Conservation (phyloP, 2,888 invertebrate genomes). For the Agriopis marginaria region DNA sequence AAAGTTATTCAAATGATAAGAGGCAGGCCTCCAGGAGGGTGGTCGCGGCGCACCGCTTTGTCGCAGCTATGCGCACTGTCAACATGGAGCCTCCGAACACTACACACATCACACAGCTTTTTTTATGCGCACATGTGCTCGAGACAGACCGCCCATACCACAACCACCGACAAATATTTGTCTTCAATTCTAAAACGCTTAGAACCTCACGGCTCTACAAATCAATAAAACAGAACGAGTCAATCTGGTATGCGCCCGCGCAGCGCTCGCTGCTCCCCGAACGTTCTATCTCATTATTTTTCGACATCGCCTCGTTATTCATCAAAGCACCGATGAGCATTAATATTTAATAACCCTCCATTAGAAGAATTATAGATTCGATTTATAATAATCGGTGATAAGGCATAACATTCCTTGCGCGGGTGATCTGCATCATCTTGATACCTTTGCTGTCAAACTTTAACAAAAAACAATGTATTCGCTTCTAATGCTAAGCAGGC, state of each 20-base stretch:
- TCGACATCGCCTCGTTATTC: conserved; percentile 32
- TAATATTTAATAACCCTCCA: conserved; percentile 50
- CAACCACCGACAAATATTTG: conserved; percentile 81
- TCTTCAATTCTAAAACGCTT: conserved; percentile 81
- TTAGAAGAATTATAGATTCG: conserved; percentile 51
- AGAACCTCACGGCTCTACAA: conserved; percentile 69
- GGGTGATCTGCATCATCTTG: conserved; percentile 68
- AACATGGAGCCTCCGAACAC: conserved; percentile 72
- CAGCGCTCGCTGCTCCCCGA: conserved; percentile 39
- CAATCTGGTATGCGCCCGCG: conserved; percentile 55
- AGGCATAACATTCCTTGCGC: conserved; percentile 61
- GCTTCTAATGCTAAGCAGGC: conserved; percentile 74
- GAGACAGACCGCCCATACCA: conserved; percentile 74
- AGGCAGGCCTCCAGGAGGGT: conserved; percentile 61
- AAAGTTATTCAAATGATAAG: conserved; percentile 61
- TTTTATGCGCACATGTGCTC: conserved; percentile 79
- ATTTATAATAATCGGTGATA: conserved; percentile 62
- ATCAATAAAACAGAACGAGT: conserved; percentile 71
- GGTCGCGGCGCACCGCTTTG: conserved; percentile 68
- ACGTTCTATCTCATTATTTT: conserved; percentile 43
- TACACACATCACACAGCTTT: conserved; percentile 75
- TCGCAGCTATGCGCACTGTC: conserved; percentile 82
- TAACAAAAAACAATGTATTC: conserved; percentile 79
- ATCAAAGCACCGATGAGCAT: conserved; percentile 42
- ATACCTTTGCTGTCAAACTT: conserved; percentile 76